Percentiles rank a stretch among this genome's conserved stretches.
Evolutionary conservation across 1,140 invertebrate genomes (phyloP).

Genomic region (Anastrepha obliqua): DNA sequence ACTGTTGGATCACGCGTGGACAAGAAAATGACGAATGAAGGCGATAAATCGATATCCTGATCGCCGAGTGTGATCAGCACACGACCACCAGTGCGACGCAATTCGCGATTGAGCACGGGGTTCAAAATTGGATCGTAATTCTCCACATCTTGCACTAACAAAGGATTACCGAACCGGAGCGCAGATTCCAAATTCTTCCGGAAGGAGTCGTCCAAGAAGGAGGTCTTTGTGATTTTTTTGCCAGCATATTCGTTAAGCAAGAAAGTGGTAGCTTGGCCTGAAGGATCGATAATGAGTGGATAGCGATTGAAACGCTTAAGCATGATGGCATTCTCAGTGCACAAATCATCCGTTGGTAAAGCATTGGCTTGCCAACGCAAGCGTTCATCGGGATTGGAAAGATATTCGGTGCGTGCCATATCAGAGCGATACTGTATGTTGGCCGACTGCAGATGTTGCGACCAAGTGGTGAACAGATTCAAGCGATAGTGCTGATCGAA

Average conservation of each 20-base stretch:
- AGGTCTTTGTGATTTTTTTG: slow-evolving; percentile 98
- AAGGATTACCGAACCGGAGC: slow-evolving; percentile 97
- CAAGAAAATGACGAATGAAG: slow-evolving; percentile 98
- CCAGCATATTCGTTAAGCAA: slow-evolving; percentile 98
- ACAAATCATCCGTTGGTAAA: slow-evolving; percentile 96
- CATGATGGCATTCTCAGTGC: slow-evolving; percentile 99
- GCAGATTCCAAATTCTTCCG: slow-evolving; percentile 99
- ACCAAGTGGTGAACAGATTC: slow-evolving; percentile 97
- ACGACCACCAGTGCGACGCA: slow-evolving; percentile 96
- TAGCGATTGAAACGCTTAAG: slow-evolving; percentile 98
- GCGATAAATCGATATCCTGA: slow-evolving; percentile 99
- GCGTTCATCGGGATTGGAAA: slow-evolving; percentile 99
- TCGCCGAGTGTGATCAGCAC: slow-evolving; percentile 98
- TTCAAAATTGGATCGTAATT: slow-evolving; percentile 99
- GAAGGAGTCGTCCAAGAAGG: slow-evolving; percentile 99
- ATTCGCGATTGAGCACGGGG: slow-evolving; percentile 97
- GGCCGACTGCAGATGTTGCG: slow-evolving; percentile 91
- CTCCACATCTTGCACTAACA: slow-evolving; percentile 98
- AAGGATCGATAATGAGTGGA: slow-evolving; percentile 99
- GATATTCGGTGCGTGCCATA: slow-evolving; percentile 97
- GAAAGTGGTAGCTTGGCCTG: slow-evolving; percentile 98
- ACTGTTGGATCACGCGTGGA: slow-evolving; percentile 98
- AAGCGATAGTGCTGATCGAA: slow-evolving; percentile 99
- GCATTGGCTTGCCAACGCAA: slow-evolving; percentile 98
- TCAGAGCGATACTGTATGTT: slow-evolving; percentile 93